phyloP scores from a whole-genome alignment of 2,888 invertebrate species.

The Osedax fenrisi region DNA sequence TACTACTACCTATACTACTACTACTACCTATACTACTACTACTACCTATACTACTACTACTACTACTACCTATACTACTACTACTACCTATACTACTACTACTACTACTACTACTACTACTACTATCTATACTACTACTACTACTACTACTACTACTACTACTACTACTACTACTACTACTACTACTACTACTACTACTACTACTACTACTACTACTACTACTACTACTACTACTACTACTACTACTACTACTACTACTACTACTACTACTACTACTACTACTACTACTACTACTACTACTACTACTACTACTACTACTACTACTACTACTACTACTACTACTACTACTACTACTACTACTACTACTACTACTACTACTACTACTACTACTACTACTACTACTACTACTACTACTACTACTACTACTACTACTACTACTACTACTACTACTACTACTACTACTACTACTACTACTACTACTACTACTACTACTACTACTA shows the following conservation, averaged over 20 bases:
- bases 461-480: slow-evolving; percentile 22
- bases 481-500: slow-evolving; percentile 23
- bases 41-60: not conserved
- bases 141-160: not conserved
- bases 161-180: slow-evolving; percentile 22
- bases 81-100: not conserved
- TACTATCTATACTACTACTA: not conserved
- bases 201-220: slow-evolving; percentile 28
- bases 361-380: not conserved
- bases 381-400: not conserved
- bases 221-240: slow-evolving; percentile 27
- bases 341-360: not conserved
- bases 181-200: slow-evolving; percentile 23
- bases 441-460: not conserved
- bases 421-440: not conserved
- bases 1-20: not conserved
- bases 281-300: slow-evolving; percentile 26
- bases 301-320: slow-evolving; percentile 21
- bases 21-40: not conserved
- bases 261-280: slow-evolving; percentile 29
- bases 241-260: slow-evolving; percentile 25
- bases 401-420: not conserved
- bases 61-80: not conserved
- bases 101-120: not conserved
- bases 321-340: not conserved